phyloP scores from a whole-genome alignment of 2,113 vertebrate genomes.

The Butastur rufipennis region DNA sequence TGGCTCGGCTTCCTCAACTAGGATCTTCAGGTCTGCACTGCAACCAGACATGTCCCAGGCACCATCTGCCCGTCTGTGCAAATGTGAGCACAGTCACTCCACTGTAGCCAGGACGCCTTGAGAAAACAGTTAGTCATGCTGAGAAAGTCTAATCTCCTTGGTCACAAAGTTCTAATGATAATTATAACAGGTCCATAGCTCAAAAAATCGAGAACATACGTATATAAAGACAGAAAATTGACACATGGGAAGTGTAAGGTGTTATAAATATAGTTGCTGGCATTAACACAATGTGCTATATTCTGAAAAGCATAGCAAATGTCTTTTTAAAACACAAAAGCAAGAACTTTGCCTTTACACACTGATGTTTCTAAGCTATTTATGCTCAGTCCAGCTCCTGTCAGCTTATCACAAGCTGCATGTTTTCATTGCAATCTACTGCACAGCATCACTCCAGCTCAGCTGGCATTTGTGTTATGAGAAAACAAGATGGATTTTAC shows the following conservation, averaged over 20 bases:
- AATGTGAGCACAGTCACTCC: slow-evolving; percentile 35
- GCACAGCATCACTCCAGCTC: slow-evolving; percentile 35
- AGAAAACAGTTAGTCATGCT: slow-evolving; percentile 35
- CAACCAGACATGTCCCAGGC: slow-evolving; percentile 29
- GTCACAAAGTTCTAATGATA: not conserved
- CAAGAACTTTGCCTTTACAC: slow-evolving; percentile 1
- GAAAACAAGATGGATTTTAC: slow-evolving; percentile 20
- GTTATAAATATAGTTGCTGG: slow-evolving; percentile 4
- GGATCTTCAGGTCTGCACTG: slow-evolving; percentile 20
- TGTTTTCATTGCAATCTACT: slow-evolving; percentile 49
- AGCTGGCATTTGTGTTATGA: slow-evolving; percentile 21
- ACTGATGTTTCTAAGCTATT: slow-evolving; percentile 32
- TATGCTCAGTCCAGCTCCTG: slow-evolving; percentile 25
- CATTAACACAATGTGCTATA: not conserved
- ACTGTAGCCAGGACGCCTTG: not conserved
- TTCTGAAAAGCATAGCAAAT: slow-evolving; percentile 29
- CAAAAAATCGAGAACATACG: not conserved
- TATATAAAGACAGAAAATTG: not conserved
- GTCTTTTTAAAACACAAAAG: slow-evolving; percentile 11
- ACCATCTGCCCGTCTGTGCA: slow-evolving; percentile 32
- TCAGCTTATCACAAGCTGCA: slow-evolving; percentile 39
- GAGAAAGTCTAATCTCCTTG: not conserved
- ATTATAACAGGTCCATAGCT: not conserved
- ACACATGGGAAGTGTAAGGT: slow-evolving; percentile 3
- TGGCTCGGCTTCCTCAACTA: not conserved